These are phyloP conservation scores for Alosa sapidissima DNA, from an alignment of 2,797 vertebrate species.

Conservation along the genomic window DNA sequence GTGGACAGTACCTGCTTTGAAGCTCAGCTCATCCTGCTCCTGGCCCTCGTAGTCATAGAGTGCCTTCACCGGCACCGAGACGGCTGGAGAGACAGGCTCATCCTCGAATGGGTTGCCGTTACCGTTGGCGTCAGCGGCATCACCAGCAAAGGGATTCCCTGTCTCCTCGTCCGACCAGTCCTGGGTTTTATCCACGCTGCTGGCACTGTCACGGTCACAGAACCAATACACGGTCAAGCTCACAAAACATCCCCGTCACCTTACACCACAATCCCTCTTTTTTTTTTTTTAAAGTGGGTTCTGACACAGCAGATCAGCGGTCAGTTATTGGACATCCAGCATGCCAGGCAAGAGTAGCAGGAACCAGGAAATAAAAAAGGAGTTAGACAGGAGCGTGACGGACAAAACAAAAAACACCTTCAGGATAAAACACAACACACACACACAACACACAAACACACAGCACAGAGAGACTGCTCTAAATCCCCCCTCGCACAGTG, in stretches of 20 bases:
- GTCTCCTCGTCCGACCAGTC: constrained; percentile 94
- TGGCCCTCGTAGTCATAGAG: constrained; percentile 97
- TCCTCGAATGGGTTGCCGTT: constrained; percentile 95
- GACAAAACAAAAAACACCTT: constrained; percentile 1
- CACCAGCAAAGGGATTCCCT: constrained; percentile 84
- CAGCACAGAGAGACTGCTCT: constrained; percentile 10
- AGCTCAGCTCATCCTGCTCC: constrained; percentile 96
- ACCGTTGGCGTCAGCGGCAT: constrained; percentile 72
- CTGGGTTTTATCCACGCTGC: constrained; percentile 86
- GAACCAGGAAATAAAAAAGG: constrained; percentile 35
- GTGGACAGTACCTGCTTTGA: constrained; percentile 84
- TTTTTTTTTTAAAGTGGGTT: neutral
- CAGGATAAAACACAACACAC: constrained; percentile 24
- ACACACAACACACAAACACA: constrained; percentile 40
- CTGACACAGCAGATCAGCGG: neutral
- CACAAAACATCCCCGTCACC: neutral
- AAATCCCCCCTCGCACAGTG: neutral
- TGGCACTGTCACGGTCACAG: constrained; percentile 71
- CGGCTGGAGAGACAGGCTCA: constrained; percentile 70
- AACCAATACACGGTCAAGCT: neutral
- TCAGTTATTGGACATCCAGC: constrained; percentile 41
- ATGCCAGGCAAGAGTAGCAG: constrained; percentile 51
- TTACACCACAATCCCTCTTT: neutral
- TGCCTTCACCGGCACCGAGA: constrained; percentile 86
- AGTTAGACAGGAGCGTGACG: constrained; percentile 37